Evolutionary conservation across 2,797 vertebrate genomes (phyloP), one percentile per base, ranked within the genome.

Genomic region (Darevskia nairensis): DNA sequence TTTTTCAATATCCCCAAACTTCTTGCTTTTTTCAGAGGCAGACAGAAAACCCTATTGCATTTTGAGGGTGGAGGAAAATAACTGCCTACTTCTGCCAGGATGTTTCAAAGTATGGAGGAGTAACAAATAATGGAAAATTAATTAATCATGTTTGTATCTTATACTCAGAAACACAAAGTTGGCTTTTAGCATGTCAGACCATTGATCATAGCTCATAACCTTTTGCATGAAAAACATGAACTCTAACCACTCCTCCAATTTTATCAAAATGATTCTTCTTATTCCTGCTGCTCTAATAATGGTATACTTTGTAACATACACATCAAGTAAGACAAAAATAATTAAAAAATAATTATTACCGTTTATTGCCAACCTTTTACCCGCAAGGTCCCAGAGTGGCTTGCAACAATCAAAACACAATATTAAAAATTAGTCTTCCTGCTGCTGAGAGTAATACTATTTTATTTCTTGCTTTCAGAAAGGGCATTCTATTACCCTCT

Each of bases 101-200:
- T 79, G 39, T 85, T 88, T 82, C 89, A 94, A 94, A 91, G 85
- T 66, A 29, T 85, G n/a, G 39, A 3, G 75, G 79, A 76, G 86
- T 11, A 0, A 32, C 83, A 13, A 35, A 29, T 64, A 46, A 13
- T 87, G 23, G 81, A 27, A 86, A 84, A 0, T 68, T 46, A 0
- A 0, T 69, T 32, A 82, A 81, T 82, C 44, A 77, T 19, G 15
- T 78, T 10, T 41, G 8, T 29, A n/a, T 69, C 19, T 55, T 59
- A 74, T 39, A 75, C 27, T 27, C 6, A 23, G 59, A 2, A 23
- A 61, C 59, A 61, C 19, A 61, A 61, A 61, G 19, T 61, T 61
- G 59, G 17, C 59, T 61, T 61, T 19, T 61, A 61, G 17, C 21
- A 61, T 23, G 21, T 6, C 59, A 23, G 59, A 19, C 59, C 59